Base-by-base conservation (phyloP, 2,797 vertebrate species). In the Chanos chanos region DNA sequence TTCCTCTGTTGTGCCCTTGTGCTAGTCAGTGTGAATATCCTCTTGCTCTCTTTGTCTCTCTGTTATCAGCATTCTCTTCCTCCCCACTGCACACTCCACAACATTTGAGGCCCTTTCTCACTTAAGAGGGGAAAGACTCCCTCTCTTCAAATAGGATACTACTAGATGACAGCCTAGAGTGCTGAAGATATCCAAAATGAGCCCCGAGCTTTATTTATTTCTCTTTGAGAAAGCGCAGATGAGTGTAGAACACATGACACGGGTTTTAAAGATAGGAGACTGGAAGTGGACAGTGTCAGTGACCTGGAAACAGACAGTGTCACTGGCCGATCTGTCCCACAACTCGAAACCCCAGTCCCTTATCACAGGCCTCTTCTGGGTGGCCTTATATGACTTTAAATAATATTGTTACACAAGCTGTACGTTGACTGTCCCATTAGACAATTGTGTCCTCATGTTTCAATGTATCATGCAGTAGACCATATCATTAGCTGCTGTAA, bases 141-240 rank as follows among this genome's bases (percentile, higher is more conserved):
- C 48, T 25, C 15, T 37, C n/a, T 21, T n/a, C 9, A 52, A 34
- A 40, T 67, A 24, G 61, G 50, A 55, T 45, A 68, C 81, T 84
- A 85, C 83, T 86, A 83, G 81, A 79, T 83, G 85, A 77, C 83
- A 84, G 79, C 62, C 80, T 86, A 77, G 83, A 85, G 83, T 78
- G 81, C 71, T 77, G 64, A 41, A 75, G 78, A 62, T 56, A 1
- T 25, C 64, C 22, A 31, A 44, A 68, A 64, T 19, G 33, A 39
- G 39, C 24, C 49, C 54, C 54, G 37, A 48, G 37, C 59, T 58
- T 34, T 34, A 54, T 30, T 58, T 37, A 7, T 22, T 39, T 43
- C 13, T 21, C 45, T n/a, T 63, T 87, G 86, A 89, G 75, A 83
- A 82, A 85, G 70, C 66, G 76, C 86, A 86, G 85, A 86, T 43